phyloP scores from a whole-genome alignment of 1,140 invertebrate species.

The Pantala flavescens region DNA sequence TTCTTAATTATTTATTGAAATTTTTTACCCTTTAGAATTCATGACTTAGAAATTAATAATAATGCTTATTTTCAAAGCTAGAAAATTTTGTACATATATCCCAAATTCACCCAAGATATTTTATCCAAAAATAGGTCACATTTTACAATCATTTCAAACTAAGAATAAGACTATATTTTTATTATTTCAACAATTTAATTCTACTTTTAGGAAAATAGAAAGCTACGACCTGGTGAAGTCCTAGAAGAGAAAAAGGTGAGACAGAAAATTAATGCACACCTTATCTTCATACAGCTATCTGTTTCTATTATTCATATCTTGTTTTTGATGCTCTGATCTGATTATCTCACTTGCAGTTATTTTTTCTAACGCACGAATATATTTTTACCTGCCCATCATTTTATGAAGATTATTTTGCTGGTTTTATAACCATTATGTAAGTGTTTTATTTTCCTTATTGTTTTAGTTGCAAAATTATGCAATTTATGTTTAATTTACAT shows the following conservation, averaged over 20 bases:
- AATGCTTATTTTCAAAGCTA: too few species aligned
- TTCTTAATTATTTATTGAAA: too few species aligned
- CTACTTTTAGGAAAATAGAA: slow-evolving; percentile 58
- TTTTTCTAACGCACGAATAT: slow-evolving; percentile 13
- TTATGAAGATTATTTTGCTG: slow-evolving; percentile 15
- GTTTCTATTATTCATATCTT: slow-evolving; percentile 13
- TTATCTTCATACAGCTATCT: slow-evolving; percentile 5
- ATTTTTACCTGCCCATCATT: slow-evolving; percentile 12
- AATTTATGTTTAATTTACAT: slow-evolving; percentile 15
- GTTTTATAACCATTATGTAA: slow-evolving; percentile 13
- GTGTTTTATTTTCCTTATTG: slow-evolving; percentile 20
- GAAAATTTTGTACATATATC: too few species aligned
- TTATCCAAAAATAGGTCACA: too few species aligned
- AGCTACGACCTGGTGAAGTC: slow-evolving; percentile 85
- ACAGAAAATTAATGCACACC: slow-evolving; percentile 23
- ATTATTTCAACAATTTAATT: background rate
- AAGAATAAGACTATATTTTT: background rate
- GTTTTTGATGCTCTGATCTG: slow-evolving; percentile 11
- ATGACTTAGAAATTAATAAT: too few species aligned
- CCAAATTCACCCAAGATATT: too few species aligned
- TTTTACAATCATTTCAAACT: background rate
- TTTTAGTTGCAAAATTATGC: slow-evolving; percentile 21
- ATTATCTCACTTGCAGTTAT: slow-evolving; percentile 13
- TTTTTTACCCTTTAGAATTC: too few species aligned
- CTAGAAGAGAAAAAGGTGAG: slow-evolving; percentile 89